Base-by-base conservation (phyloP, 2,888 invertebrate species). In the Heliconius sara region DNA sequence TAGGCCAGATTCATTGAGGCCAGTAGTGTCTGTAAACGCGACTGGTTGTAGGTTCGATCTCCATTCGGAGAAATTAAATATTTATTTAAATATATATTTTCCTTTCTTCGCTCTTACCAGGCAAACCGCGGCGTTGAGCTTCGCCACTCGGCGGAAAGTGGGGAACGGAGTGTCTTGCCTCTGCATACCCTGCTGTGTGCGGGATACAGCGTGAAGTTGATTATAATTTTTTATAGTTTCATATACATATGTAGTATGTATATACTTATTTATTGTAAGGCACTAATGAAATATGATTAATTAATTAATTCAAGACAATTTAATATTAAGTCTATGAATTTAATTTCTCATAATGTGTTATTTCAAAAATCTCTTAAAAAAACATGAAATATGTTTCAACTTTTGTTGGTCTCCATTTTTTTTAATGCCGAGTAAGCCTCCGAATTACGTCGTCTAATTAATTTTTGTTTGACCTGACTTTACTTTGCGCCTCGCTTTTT, bases 341-440 rank as follows among this genome's bases (percentile, higher is more conserved):
- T 52, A 52, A 52, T 19, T 43, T 25, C 25, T 70, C 0, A 70
- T 70, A 70, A 43, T 70, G 25, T 70, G n/a, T 5, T 13, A n/a
- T 39, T 13, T 13, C 25, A 25, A 43, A 70, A 25, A 73, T 73
- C 3, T 73, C 34, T 60, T n/a, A n/a, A 22, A 73, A 39, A 73
- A 60, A 60, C 73, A 39, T 73, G 57, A 57, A 22, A 6, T 30
- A n/a, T 57, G 13, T 73, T 73, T 57, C n/a, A 39, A 27, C 65
- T 65, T 75, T 75, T 65, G 75, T 47, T 27, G 22, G 43, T 47
- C 63, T 27, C 19, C 63, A 75, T 75, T 75, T 75, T 75, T 27
- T 43, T 43, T 65, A 57, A 34, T 73, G n/a, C 25, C 27, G 10
- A 65, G 43, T 39, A 75, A 39, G n/a, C 16, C 39, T 65, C 27